Base-by-base conservation (phyloP, 1,140 invertebrate species). In the Asobara japonica region DNA sequence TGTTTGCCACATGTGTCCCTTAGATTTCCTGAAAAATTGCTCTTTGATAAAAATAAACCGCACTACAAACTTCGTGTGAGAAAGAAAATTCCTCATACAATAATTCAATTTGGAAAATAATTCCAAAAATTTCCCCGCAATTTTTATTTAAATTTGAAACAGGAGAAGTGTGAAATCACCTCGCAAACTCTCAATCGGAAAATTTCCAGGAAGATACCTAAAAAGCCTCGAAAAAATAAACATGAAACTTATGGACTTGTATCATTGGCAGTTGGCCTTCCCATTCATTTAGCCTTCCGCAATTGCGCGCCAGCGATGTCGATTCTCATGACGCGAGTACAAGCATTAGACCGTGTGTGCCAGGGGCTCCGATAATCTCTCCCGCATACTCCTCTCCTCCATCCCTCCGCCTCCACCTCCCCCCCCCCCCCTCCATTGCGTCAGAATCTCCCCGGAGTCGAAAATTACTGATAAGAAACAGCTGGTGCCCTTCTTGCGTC, bases 241-340 rank as follows among this genome's bases (percentile, higher is more conserved):
- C 60, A 65, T 56, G 36, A 30, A 60, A 8, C 64, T 22, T 25
- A 36, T 41, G 31, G 29, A 56, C 65, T 67, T 69, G 45, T 75
- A 78, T 78, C 70, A 79, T 76, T 77, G 75, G 72, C 80, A 74
- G 72, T 71, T 61, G 81, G 77, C 80, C 82, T 84, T 83, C 77
- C 77, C 70, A 69, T 72, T 45, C 56, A 61, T 76, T 65, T 65
- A 83, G 77, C 80, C 83, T 85, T 84, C 80, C 79, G 81, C 77
- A 81, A 79, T 80, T 82, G 76, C 75, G 41, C 41, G 41, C 41
- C 41, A 45, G 41, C 41, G n/a, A 45, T n/a, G 41, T 45, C 41
- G 41, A 45, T 45, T 45, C n/a, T 45, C 41, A 45, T 45, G 41
- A 45, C 11, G 41, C 41, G n/a, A 45, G 41, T 45, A 45, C 41